phyloP scores from a whole-genome alignment of 2,797 vertebrate genomes.

The Rhyacichthys aspro region DNA sequence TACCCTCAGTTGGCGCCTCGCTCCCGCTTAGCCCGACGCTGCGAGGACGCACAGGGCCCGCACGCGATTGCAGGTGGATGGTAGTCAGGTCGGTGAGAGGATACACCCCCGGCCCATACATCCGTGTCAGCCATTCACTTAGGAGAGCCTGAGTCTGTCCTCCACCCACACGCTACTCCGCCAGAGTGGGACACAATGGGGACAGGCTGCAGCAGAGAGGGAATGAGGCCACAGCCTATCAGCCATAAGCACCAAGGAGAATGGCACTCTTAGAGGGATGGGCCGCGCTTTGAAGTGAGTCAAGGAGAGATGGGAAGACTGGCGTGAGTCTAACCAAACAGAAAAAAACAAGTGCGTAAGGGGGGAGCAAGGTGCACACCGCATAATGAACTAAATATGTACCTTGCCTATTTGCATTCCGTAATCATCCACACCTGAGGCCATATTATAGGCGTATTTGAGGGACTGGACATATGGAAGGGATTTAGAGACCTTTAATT shows the following conservation, averaged over 20 bases:
- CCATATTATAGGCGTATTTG: conserved; percentile 33
- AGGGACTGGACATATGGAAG: conserved; percentile 46
- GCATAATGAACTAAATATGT: conserved; percentile 47
- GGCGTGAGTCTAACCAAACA: conserved; percentile 51
- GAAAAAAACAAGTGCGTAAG: conserved; percentile 41
- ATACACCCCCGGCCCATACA: conserved; percentile 63
- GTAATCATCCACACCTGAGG: conserved; percentile 57
- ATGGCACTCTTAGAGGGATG: conserved; percentile 67
- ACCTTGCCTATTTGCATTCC: conserved; percentile 59
- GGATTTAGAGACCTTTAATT: conserved; percentile 64
- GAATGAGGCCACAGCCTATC: conserved; percentile 79
- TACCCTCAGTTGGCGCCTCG: conserved; percentile 61
- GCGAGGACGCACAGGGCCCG: conserved; percentile 63
- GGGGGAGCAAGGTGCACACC: conserved; percentile 42
- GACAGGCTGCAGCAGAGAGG: conserved; percentile 73
- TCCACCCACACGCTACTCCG: conserved; percentile 71
- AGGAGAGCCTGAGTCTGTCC: conserved; percentile 69
- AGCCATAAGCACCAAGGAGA: conserved; percentile 77
- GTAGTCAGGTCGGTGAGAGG: conserved; percentile 58
- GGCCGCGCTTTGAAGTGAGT: conserved; percentile 70
- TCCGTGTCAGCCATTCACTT: conserved; percentile 70
- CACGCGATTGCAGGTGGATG: conserved; percentile 73
- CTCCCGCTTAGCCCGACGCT: not conserved
- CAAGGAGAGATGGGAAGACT: conserved; percentile 63
- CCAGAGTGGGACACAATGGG: conserved; percentile 78